Conservation (phyloP, 1,140 invertebrate genomes). For the Yoshiicerus persimilis region DNA sequence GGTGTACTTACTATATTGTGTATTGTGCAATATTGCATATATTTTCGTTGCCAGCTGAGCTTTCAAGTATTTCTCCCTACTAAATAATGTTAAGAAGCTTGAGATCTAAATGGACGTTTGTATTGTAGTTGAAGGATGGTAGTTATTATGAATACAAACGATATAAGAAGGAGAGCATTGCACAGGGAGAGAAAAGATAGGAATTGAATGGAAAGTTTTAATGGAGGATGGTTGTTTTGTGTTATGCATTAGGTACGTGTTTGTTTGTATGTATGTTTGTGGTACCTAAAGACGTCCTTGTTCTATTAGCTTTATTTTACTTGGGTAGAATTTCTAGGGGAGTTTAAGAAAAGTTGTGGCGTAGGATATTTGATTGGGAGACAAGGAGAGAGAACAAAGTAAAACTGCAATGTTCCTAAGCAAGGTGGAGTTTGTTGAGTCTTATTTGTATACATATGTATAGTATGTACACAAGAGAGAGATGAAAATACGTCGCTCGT, state of each 20-base stretch:
- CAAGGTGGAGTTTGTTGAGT: background rate
- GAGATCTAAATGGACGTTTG: background rate
- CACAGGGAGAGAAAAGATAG: background rate
- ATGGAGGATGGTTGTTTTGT: background rate
- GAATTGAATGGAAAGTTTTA: background rate
- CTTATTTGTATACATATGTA: background rate
- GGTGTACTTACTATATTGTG: too few relatives aligned
- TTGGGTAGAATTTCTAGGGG: background rate
- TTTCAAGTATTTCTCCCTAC: background rate
- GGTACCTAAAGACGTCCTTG: background rate
- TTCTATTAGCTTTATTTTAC: slow-evolving; percentile 9
- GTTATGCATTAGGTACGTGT: background rate
- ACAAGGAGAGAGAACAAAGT: background rate
- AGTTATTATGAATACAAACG: background rate
- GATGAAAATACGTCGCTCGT: background rate
- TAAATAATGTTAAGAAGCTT: background rate
- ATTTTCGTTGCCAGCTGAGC: background rate
- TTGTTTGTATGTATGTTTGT: background rate
- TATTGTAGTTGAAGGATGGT: background rate
- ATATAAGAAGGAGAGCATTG: background rate
- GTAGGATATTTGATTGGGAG: slow-evolving; percentile 16
- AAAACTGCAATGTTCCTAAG: background rate
- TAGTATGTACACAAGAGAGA: background rate
- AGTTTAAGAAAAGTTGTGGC: slow-evolving; percentile 8
- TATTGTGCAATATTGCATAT: background rate